Percentiles rank a stretch among this genome's conserved stretches.
phyloP scores from a whole-genome alignment of 2,113 vertebrate genomes.

The Thalassoma bifasciatum region DNA sequence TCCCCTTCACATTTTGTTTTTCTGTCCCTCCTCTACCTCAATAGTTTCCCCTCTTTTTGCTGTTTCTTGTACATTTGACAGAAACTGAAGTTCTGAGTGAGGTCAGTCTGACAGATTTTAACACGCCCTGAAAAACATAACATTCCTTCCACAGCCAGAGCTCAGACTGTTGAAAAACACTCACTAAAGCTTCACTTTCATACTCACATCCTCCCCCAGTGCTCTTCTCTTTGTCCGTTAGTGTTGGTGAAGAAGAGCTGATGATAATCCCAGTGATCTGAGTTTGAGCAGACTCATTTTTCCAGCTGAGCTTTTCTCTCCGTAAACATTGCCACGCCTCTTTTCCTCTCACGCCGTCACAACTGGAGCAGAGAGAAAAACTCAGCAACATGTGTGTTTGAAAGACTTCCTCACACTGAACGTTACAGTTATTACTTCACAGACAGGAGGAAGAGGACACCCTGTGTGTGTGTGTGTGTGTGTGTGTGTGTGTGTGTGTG shows the following conservation, averaged over 20 bases:
- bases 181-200: neutral
- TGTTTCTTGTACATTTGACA: neutral
- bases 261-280: neutral
- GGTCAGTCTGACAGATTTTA: slow-evolving; percentile 5
- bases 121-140: neutral
- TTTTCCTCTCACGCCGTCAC: slow-evolving; percentile 1
- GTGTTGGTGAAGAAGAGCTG: neutral
- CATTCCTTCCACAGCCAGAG: slow-evolving; percentile 18
- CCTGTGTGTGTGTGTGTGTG: slow-evolving; percentile 5
- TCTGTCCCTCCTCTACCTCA: neutral
- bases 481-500: neutral
- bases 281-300: neutral
- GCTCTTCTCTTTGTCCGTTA: neutral
- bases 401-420: slow-evolving; percentile 19
- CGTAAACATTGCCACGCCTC: neutral
- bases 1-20: neutral
- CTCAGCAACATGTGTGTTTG: neutral
- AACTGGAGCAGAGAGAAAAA: neutral
- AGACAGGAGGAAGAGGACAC: slow-evolving; percentile 41
- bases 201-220: slow-evolving; percentile 57
- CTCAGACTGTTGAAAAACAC: neutral
- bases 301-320: neutral
- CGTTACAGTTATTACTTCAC: neutral
- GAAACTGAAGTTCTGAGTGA: neutral
- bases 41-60: neutral